Conservation (phyloP, 2,797 vertebrate species). For the Danio jaintianensis region DNA sequence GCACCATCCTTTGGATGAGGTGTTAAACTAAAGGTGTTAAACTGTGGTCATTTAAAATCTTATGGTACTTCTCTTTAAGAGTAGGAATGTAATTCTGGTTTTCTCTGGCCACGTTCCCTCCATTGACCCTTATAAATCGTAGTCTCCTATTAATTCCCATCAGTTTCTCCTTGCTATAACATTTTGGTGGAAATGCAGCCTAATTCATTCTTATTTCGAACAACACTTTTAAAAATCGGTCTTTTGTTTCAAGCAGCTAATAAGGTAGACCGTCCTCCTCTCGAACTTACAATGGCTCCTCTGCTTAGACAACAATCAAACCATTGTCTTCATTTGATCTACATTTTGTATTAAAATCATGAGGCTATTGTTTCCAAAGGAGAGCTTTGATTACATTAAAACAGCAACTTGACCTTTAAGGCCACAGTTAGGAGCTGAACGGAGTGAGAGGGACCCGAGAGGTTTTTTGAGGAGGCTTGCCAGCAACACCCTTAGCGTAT, state of each 20-base stretch:
- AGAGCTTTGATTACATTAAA: slow-evolving; percentile 54
- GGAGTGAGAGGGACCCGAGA: slow-evolving; percentile 18
- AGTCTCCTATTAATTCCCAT: no score
- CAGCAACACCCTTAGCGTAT: slow-evolving; percentile 14
- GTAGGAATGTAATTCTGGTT: no score
- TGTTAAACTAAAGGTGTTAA: no score
- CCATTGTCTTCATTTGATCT: slow-evolving; percentile 6
- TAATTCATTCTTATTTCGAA: slow-evolving; percentile 39
- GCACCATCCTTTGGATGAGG: no score
- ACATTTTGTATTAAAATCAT: slow-evolving; percentile 65
- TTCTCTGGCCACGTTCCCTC: no score
- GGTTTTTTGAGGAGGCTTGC: slow-evolving; percentile 9
- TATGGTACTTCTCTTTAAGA: no score
- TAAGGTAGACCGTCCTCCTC: slow-evolving; percentile 2
- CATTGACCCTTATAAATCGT: no score
- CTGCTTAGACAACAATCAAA: slow-evolving; percentile 15
- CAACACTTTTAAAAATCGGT: neutral
- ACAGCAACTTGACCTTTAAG: slow-evolving; percentile 56
- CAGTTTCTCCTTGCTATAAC: no score
- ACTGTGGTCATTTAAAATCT: no score
- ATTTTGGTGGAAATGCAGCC: no score
- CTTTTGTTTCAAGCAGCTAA: slow-evolving; percentile 9
- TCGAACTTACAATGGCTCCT: slow-evolving; percentile 1
- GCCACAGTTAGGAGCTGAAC: slow-evolving; percentile 34
- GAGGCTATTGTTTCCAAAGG: slow-evolving; percentile 64